A percentile compares a stretch with the other conserved stretches of the same genome.
These are phyloP conservation scores for Galago senegalensis DNA, from an alignment of 2,797 vertebrate genomes.

Conservation along the genomic window DNA sequence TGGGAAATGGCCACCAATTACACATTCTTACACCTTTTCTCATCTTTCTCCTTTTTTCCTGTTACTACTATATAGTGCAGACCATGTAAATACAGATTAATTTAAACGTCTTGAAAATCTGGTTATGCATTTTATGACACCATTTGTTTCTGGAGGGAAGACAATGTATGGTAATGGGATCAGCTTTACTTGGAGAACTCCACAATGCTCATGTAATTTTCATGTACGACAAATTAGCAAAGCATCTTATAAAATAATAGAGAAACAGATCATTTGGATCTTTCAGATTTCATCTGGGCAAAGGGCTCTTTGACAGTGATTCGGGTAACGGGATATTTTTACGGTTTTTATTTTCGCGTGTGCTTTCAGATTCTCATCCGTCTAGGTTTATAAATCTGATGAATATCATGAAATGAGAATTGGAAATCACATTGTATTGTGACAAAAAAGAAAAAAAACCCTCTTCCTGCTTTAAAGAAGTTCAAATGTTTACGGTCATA, in stretches of 20 bases:
- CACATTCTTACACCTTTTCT: neutral
- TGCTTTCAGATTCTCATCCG: neutral
- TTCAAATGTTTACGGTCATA: slow-evolving; percentile 35
- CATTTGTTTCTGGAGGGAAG: slow-evolving; percentile 23
- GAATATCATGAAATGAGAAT: neutral
- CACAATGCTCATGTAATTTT: neutral
- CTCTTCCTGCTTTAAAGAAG: neutral
- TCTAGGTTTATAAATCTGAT: neutral
- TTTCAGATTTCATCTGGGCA: neutral
- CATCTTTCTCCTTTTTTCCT: neutral
- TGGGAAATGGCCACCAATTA: neutral
- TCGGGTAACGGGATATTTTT: neutral
- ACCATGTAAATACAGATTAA: neutral
- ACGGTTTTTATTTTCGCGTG: neutral
- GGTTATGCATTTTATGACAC: slow-evolving; percentile 13
- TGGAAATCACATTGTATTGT: neutral
- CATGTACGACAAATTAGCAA: neutral
- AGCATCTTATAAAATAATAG: slow-evolving; percentile 1
- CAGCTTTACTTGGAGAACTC: neutral
- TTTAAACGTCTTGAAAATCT: slow-evolving; percentile 18
- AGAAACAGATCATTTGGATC: neutral
- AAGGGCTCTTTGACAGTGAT: neutral
- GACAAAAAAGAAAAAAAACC: neutral
- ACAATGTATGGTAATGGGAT: neutral
- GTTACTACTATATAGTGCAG: neutral